Base-by-base conservation (phyloP, 2,888 invertebrate species). In the Parnassius glacialis region DNA sequence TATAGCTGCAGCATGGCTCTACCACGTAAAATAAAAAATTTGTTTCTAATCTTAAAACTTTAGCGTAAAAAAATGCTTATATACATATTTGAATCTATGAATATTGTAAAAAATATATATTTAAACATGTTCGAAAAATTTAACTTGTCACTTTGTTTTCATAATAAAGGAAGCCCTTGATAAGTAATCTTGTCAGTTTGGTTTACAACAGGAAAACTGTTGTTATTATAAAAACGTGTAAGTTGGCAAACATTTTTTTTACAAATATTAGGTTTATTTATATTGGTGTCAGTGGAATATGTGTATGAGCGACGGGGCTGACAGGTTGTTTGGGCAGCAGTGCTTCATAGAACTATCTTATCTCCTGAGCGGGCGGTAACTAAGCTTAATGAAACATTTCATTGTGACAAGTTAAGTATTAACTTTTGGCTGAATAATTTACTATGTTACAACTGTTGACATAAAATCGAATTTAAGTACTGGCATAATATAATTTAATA, bases 391-490 rank as follows among this genome's bases (percentile, higher is more conserved):
- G 67, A 70, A 74, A 77, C 68, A 69, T 77, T 80, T 75, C 72
- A 75, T 73, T 71, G 61, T 72, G 76, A 78, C 76, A 67, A 72
- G 74, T 73, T 67, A 62, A 58, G 64, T 69, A 67, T 69, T 70
- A 64, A 60, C 70, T 71, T 75, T 73, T 71, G 74, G 64, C 55
- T 48, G 13, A 48, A 48, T 48, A 43, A 11, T 11, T 10, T 11
- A 43, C 43, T 11, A 43, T 10, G 43, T 43, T 43, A 43, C 10
- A 34, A 11, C 43, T 11, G 43, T 43, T 43, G 11, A 34, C 12
- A 12, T 45, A n/a, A 45, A 45, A 11, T 5, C 11, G 43, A 10
- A 43, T 2, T 43, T 43, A 2, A 43, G 10, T 9, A 10, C 43
- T 43, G 43, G 10, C 43, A 11, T 43, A 43, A 25, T 25, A 25